Evolutionary conservation across 2,113 vertebrate species (phyloP), one percentile per base, ranked within the genome.

Genomic region (Phoenicopterus ruber): DNA sequence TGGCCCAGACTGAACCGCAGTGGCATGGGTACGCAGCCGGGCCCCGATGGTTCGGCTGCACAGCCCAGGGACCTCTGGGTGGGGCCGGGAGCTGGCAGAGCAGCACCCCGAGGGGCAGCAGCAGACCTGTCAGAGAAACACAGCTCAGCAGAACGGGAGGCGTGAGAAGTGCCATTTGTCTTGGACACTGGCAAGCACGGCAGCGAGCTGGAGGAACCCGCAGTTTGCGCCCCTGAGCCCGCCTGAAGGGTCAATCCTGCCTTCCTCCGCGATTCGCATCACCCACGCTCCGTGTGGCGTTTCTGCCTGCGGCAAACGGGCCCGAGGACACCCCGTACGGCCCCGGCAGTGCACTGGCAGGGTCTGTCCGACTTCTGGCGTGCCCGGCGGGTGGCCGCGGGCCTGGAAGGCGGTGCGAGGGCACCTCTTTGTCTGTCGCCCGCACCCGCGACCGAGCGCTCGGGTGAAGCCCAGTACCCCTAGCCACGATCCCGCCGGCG

Each of bases 141-240:
- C 29, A 7, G 65, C 71, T 36, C 54, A 13, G 58, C 55, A 17
- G 13, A 10, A 13, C 2, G 3, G 15, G 19, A 12, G 7, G 9
- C 3, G 0, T 32, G 0, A 21, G 19, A 22, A 21, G 14, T 0
- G 47, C 47, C 71, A 0, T 13, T 34, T 10, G 58, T 6, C 62
- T 4, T 1, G 42, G 40, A 10, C 44, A 38, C 18, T 7, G 7
- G 29, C 11, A 18, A 66, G 24, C 67, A 11, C 2, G n/a, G 19
- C 29, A 16, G 36, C 6, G 17, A 46, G 26, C 71, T 8, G 40
- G 15, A 5, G 22, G 40, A 9, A 65, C 0, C 13, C 21, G 7
- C 9, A 1, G 38, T 6, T 3, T 13, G 58, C 4, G 9, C 9
- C 55, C 46, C 50, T 7, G 8, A 44, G 42, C 54, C 52, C 7